Conservation (phyloP, 2,888 invertebrate species). For the Caenorhabditis japonica region DNA sequence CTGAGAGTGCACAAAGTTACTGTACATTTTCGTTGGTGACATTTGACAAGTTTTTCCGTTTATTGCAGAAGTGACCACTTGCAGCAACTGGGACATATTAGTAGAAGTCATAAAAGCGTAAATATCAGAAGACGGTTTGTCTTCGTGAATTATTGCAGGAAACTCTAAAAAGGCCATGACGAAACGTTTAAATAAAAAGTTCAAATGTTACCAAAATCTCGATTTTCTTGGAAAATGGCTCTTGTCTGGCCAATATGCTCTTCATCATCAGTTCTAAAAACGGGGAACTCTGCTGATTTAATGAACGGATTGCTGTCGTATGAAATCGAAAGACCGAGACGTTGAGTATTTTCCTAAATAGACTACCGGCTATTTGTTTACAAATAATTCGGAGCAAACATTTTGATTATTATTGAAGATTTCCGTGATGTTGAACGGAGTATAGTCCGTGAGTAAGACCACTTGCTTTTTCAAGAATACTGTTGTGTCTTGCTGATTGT, state of each 20-base stretch:
- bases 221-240: constrained; percentile 40
- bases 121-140: constrained; percentile 42
- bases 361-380: neutral
- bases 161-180: constrained; percentile 51
- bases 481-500: constrained; percentile 55
- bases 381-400: constrained; percentile 10
- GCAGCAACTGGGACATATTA: constrained; percentile 37
- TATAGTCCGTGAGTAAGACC: constrained; percentile 59
- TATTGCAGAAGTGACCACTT: constrained; percentile 34
- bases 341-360: constrained; percentile 54
- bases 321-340: constrained; percentile 44
- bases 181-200: neutral
- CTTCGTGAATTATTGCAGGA: constrained; percentile 48
- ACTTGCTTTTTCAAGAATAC: constrained; percentile 60
- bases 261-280: constrained; percentile 48
- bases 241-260: constrained; percentile 13
- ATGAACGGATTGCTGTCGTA: constrained; percentile 26
- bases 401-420: constrained; percentile 49
- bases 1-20: constrained; percentile 44
- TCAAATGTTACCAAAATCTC: constrained; percentile 45
- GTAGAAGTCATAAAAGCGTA: constrained; percentile 50
- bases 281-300: constrained; percentile 41
- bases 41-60: constrained; percentile 51
- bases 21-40: constrained; percentile 52
- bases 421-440: constrained; percentile 50